These are phyloP conservation scores for Orestias chungarensis DNA, from an alignment of 2,797 vertebrate species.

Conservation along the genomic window DNA sequence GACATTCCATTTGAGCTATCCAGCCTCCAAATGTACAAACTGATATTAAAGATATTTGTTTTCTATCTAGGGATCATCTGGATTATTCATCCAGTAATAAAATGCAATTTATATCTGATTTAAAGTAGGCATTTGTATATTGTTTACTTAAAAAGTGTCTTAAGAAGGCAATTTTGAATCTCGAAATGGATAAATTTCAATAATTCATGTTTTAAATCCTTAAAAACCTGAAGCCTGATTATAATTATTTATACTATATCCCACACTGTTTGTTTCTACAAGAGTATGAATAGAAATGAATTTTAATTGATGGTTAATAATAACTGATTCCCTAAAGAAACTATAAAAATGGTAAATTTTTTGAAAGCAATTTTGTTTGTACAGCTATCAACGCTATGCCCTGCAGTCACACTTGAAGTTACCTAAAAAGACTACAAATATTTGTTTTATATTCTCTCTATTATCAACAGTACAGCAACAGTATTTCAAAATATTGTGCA, in stretches of 20 bases:
- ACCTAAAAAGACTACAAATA: neutral
- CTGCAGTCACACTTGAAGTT: neutral
- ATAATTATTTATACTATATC: neutral
- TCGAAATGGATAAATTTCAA: neutral
- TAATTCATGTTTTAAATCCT: neutral
- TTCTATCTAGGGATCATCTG: neutral
- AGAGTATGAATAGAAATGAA: no score
- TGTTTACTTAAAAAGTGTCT: neutral
- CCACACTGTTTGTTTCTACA: neutral
- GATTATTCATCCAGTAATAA: no score
- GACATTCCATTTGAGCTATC: no score
- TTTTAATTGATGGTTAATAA: no score
- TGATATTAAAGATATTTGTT: no score
- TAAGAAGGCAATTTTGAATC: neutral
- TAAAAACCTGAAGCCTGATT: neutral
- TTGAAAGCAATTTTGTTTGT: neutral
- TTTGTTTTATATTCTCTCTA: neutral
- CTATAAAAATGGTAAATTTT: no score
- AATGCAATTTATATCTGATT: no score
- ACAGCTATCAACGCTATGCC: neutral
- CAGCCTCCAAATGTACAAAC: no score
- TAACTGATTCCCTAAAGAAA: no score
- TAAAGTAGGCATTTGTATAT: neutral
- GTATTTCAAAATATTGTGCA: no score
- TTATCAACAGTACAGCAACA: neutral